Evolutionary conservation across 2,797 vertebrate genomes (phyloP).

Genomic region (Rhodeus uyekii): DNA sequence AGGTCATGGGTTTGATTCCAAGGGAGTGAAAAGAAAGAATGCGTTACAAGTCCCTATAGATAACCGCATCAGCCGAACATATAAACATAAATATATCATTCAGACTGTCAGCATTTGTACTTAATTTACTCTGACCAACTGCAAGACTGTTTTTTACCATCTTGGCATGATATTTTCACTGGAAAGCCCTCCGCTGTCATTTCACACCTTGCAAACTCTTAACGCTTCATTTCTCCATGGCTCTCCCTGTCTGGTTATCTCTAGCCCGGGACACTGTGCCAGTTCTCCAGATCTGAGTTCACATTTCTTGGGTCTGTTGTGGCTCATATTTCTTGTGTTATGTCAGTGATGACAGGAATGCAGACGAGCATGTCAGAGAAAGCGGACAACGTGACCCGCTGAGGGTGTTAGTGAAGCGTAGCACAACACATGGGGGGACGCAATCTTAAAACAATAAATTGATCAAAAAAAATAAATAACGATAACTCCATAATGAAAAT

Average conservation of each 20-base stretch:
- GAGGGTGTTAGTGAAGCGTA: background rate
- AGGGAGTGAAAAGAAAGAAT: background rate
- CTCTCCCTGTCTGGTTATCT: slow-evolving; percentile 21
- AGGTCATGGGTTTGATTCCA: background rate
- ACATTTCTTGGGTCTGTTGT: slow-evolving; percentile 39
- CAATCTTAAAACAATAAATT: background rate
- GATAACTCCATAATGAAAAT: background rate
- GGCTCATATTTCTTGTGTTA: slow-evolving; percentile 50
- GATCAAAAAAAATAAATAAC: background rate
- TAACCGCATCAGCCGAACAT: background rate
- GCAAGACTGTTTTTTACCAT: background rate
- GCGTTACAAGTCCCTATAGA: background rate
- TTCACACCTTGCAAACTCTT: slow-evolving; percentile 49
- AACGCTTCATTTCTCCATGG: slow-evolving; percentile 28
- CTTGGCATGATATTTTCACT: slow-evolving; percentile 6
- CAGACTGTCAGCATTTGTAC: background rate
- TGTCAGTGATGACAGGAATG: slow-evolving; percentile 58
- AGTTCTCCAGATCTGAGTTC: slow-evolving; percentile 26
- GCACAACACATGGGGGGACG: background rate
- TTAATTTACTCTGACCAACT: slow-evolving; percentile 3
- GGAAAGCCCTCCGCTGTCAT: slow-evolving; percentile 29
- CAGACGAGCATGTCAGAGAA: slow-evolving; percentile 27
- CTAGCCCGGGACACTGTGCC: slow-evolving; percentile 11
- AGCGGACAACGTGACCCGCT: slow-evolving; percentile 27
- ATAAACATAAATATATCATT: background rate